Evolutionary conservation across 37 sponge, comb jelly and placozoan species (phyloP).

Genomic region (Bolinopsis microptera): DNA sequence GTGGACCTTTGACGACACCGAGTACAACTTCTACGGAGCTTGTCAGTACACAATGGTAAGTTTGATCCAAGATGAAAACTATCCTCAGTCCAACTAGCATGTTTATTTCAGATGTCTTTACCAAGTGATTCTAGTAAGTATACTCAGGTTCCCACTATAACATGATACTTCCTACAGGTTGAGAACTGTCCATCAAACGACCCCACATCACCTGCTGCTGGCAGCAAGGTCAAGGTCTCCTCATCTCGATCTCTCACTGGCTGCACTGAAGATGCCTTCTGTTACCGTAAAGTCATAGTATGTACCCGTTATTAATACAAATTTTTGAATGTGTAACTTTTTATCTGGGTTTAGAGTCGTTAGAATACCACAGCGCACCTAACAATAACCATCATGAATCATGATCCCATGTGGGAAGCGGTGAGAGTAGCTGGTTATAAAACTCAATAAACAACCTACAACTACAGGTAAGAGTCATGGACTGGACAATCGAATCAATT

Average conservation of each 20-base stretch:
- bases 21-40: conserved; percentile 65
- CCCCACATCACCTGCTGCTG: not conserved
- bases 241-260: not conserved
- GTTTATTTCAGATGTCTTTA: too few relatives aligned
- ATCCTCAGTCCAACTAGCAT: too few relatives aligned
- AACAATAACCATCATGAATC: too few relatives aligned
- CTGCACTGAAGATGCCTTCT: conserved; percentile 1
- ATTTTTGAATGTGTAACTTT: not conserved
- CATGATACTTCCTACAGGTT: too few relatives aligned
- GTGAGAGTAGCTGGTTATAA: not conserved
- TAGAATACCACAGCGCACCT: too few relatives aligned
- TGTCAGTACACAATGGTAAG: conserved; percentile 57
- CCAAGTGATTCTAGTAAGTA: too few relatives aligned
- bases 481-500: conserved; percentile 32
- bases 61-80: too few relatives aligned
- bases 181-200: conserved; percentile 15
- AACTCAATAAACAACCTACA: too few relatives aligned
- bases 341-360: too few relatives aligned
- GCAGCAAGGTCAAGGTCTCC: conserved; percentile 15
- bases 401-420: not conserved
- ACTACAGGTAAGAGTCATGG: not conserved
- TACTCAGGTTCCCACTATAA: too few relatives aligned
- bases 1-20: conserved; percentile 46
- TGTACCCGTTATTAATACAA: too few relatives aligned
- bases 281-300: conserved; percentile 58